These are phyloP conservation scores for Echinops telfairi DNA, from an alignment of 2,113 vertebrate genomes.

Conservation along the genomic window DNA sequence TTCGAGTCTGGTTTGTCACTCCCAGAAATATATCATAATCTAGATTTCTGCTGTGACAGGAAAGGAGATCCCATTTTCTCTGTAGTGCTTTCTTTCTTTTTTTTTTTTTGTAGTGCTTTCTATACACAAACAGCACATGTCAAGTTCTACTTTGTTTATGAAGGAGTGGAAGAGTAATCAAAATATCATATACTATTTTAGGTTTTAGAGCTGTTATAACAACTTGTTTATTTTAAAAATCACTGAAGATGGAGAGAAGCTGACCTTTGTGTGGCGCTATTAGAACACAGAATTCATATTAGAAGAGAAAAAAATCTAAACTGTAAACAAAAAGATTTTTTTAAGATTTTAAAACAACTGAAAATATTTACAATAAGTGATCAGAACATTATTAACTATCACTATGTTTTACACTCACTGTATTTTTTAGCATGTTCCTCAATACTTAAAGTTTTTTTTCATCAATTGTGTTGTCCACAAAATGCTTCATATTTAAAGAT, in stretches of 20 bases:
- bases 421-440: too few relatives aligned
- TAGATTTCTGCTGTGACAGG: neutral
- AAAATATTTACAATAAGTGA: neutral
- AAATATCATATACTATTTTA: neutral
- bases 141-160: neutral
- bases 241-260: neutral
- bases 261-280: neutral
- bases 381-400: neutral
- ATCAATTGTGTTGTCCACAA: neutral
- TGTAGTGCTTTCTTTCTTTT: neutral
- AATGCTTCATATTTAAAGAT: neutral
- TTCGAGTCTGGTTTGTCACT: neutral
- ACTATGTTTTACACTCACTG: too few relatives aligned
- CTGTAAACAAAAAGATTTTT: neutral
- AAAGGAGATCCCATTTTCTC: neutral
- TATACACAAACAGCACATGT: neutral
- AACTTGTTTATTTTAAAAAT: neutral
- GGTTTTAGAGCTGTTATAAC: neutral
- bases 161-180: neutral
- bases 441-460: constrained; percentile 11
- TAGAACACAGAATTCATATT: neutral
- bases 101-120: neutral
- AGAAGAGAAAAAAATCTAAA: neutral
- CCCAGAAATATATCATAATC: neutral
- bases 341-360: neutral